Conservation (phyloP, 2,888 invertebrate genomes). For the Plemyria rubiginata region DNA sequence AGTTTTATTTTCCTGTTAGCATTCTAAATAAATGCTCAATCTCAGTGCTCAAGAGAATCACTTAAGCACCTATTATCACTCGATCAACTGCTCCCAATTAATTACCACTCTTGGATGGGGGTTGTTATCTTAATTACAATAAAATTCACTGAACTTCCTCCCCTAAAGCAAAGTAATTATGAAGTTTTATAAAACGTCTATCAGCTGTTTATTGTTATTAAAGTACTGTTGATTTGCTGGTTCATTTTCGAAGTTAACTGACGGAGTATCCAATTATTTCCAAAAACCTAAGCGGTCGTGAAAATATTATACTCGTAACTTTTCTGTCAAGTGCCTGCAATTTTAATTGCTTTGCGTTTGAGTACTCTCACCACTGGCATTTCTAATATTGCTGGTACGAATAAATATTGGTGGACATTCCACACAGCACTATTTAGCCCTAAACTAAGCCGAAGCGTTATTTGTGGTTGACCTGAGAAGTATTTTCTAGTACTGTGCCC, state of each 20-base stretch:
- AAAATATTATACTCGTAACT: constrained; percentile 15
- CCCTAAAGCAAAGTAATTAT: constrained; percentile 35
- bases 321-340: not conserved
- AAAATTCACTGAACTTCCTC: constrained; percentile 46
- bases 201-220: constrained; percentile 31
- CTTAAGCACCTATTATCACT: constrained; percentile 25
- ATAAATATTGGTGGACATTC: too few relatives aligned
- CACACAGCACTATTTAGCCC: too few relatives aligned
- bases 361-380: not conserved
- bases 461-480: too few relatives aligned
- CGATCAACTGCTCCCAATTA: constrained; percentile 27
- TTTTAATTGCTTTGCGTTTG: constrained; percentile 2
- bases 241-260: constrained; percentile 17
- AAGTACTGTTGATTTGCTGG: constrained; percentile 27
- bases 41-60: constrained; percentile 11
- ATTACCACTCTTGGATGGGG: constrained; percentile 36
- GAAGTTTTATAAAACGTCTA: constrained; percentile 30
- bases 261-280: constrained; percentile 23
- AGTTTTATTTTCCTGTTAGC: not conserved
- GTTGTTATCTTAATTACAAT: constrained; percentile 50
- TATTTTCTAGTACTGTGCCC: too few relatives aligned
- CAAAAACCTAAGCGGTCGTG: constrained; percentile 16
- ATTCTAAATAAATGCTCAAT: constrained; percentile 2
- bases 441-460: too few relatives aligned
- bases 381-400: not conserved